Conservation (phyloP, 2,113 vertebrate genomes). For the Parus major region DNA sequence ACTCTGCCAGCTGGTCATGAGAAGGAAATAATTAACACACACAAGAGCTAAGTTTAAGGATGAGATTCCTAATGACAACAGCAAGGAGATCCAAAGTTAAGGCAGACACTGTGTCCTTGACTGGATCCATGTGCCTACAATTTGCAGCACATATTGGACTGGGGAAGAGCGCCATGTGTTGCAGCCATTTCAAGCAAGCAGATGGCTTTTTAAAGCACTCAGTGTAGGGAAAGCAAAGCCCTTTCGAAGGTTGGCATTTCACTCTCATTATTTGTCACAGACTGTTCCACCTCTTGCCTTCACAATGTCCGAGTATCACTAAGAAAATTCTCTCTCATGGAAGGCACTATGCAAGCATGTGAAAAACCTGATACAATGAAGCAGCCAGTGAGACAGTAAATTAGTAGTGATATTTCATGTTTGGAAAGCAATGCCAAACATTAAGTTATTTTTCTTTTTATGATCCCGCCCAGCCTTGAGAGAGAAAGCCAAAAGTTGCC, state of each 20-base stretch:
- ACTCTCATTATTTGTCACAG: constrained; percentile 37
- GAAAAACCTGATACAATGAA: neutral
- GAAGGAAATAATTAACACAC: constrained; percentile 79
- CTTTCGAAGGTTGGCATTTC: constrained; percentile 52
- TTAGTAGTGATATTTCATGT: neutral
- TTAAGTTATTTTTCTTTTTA: neutral
- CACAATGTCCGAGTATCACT: neutral
- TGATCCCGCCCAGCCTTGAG: neutral
- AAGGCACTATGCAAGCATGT: neutral
- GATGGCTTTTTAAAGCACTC: constrained; percentile 36
- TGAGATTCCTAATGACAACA: constrained; percentile 65
- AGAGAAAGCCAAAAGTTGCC: neutral
- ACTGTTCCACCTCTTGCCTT: constrained; percentile 51
- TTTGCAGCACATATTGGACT: constrained; percentile 46
- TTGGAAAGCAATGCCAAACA: neutral
- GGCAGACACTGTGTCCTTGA: constrained; percentile 65
- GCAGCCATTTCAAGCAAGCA: constrained; percentile 61
- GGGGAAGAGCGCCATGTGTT: constrained; percentile 50
- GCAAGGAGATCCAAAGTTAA: constrained; percentile 71
- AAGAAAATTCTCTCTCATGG: neutral
- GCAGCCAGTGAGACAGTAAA: neutral
- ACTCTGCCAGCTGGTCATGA: constrained; percentile 71
- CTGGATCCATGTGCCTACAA: constrained; percentile 34
- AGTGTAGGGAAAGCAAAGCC: constrained; percentile 11
- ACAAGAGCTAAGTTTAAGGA: constrained; percentile 52